phyloP scores from a whole-genome alignment of 2,113 vertebrate genomes.

The Lasiurus cinereus region DNA sequence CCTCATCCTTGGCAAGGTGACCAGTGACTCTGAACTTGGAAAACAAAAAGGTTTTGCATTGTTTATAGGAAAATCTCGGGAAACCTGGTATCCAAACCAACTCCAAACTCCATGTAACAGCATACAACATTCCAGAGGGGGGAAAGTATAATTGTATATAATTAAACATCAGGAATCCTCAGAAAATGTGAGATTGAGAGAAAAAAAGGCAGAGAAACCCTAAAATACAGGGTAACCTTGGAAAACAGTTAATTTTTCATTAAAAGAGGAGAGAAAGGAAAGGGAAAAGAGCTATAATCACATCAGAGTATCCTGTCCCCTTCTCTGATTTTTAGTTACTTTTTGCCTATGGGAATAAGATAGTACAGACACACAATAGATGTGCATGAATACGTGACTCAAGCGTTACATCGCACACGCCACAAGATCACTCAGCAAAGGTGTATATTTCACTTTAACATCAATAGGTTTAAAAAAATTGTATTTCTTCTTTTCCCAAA shows the following conservation, averaged over 20 bases:
- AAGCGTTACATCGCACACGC: not conserved
- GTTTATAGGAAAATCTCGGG: not conserved
- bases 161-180: not conserved
- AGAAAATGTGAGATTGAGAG: not conserved
- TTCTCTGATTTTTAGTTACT: not conserved
- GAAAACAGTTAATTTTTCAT: constrained; percentile 8
- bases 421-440: constrained; percentile 25
- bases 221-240: not conserved
- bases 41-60: not conserved
- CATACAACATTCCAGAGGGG: not conserved
- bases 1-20: not conserved
- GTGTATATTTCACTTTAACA: not conserved
- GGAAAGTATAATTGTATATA: not conserved
- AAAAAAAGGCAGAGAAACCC: not conserved
- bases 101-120: not conserved
- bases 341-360: not conserved
- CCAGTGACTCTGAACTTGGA: not conserved
- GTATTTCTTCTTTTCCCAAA: not conserved
- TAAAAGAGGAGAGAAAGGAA: not conserved
- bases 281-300: not conserved
- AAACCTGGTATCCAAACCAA: not conserved
- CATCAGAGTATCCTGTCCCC: not conserved
- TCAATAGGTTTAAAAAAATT: not conserved
- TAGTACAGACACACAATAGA: not conserved
- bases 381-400: not conserved